Conservation (phyloP, 2,113 vertebrate species). For the Dromiciops gliroides region DNA sequence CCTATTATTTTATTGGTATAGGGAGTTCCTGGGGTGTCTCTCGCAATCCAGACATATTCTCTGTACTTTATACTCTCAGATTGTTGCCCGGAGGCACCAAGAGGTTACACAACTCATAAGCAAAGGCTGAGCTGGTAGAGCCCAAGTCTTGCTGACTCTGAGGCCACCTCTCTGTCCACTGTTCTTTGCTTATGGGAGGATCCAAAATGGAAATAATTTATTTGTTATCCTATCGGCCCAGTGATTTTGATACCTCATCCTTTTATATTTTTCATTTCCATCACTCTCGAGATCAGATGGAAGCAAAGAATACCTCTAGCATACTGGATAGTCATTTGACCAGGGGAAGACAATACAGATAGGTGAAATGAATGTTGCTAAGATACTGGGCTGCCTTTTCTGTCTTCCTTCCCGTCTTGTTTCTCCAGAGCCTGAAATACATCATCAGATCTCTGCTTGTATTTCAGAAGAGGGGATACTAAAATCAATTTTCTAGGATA, state of each 20-base stretch:
- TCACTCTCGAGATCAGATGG: neutral
- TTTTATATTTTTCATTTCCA: neutral
- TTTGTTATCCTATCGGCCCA: conserved; percentile 14
- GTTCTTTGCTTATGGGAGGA: conserved; percentile 33
- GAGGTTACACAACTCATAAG: neutral
- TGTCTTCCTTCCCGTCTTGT: neutral
- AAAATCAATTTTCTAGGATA: conserved; percentile 11
- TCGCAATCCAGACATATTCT: neutral
- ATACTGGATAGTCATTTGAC: neutral
- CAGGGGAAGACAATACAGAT: neutral
- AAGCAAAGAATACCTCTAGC: neutral
- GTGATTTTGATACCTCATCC: neutral
- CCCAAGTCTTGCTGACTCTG: neutral
- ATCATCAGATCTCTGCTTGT: conserved; percentile 6
- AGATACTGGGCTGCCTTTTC: conserved; percentile 17
- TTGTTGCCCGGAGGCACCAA: neutral
- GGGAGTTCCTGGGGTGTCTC: neutral
- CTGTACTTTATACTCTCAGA: neutral
- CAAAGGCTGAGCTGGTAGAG: neutral
- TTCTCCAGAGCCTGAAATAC: neutral
- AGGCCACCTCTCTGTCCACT: neutral
- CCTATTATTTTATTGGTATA: conserved; percentile 14
- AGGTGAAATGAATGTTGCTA: neutral
- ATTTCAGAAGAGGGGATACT: neutral
- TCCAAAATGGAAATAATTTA: conserved; percentile 19